Conservation (phyloP, 2,888 invertebrate species). For the Norana najaformis region DNA sequence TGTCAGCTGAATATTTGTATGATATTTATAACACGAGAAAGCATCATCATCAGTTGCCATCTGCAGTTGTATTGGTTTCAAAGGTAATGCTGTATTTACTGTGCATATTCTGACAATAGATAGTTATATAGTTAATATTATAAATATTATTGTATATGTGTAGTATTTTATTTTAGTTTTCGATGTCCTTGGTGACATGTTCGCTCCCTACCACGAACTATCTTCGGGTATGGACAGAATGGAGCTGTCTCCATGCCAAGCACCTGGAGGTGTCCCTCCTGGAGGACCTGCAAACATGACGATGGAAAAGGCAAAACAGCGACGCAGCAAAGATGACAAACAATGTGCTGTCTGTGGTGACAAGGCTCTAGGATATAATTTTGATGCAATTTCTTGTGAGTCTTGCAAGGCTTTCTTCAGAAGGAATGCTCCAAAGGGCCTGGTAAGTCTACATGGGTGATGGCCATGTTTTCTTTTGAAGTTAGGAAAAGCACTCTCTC, state of each 20-base stretch:
- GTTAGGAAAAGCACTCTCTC: neutral
- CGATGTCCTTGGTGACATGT: conserved; percentile 3
- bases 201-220: conserved; percentile 16
- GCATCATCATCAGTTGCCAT: neutral
- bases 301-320: conserved; percentile 22
- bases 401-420: conserved; percentile 63
- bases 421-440: conserved; percentile 61
- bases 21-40: neutral
- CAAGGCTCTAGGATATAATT: conserved; percentile 61
- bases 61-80: neutral
- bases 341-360: conserved; percentile 62
- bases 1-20: neutral
- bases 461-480: neutral
- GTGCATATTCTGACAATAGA: neutral
- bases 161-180: neutral
- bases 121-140: neutral
- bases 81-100: neutral
- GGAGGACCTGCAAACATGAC: neutral
- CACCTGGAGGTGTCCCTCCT: neutral
- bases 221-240: conserved; percentile 18
- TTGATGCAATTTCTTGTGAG: conserved; percentile 63
- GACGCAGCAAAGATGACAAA: conserved; percentile 58
- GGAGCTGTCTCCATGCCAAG: conserved; percentile 17
- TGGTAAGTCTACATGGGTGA: no score
- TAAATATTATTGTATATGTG: no score